Evolutionary conservation across 2,888 invertebrate species (phyloP).

Genomic region (Dicycla oo): DNA sequence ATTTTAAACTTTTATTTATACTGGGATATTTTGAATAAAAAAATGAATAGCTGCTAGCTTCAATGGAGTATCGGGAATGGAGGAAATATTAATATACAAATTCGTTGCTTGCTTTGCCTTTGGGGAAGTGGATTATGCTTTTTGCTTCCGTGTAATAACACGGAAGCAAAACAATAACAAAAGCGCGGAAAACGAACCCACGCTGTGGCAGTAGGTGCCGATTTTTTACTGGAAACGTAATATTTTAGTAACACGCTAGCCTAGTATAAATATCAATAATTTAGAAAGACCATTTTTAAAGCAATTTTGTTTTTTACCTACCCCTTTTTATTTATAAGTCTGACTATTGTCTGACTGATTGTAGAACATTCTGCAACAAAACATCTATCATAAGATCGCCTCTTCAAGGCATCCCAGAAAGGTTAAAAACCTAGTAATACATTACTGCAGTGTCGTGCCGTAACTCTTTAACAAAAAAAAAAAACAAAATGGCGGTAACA

Average conservation of each 20-base stretch:
- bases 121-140: background rate
- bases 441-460: background rate
- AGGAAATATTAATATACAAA: constrained; percentile 21
- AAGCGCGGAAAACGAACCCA: background rate
- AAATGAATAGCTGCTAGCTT: constrained; percentile 18
- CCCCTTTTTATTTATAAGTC: too few relatives aligned
- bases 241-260: background rate
- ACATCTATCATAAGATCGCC: too few relatives aligned
- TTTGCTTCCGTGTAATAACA: background rate
- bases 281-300: background rate
- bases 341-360: background rate
- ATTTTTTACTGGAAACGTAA: background rate
- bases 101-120: constrained; percentile 13
- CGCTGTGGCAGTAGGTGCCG: too few relatives aligned
- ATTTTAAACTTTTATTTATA: constrained; percentile 26
- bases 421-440: background rate
- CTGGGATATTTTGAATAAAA: constrained; percentile 13
- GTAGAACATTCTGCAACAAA: background rate
- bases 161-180: background rate
- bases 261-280: background rate
- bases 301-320: too few relatives aligned
- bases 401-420: background rate
- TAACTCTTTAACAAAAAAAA: constrained; percentile 14
- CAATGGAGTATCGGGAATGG: background rate
- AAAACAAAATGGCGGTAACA: constrained; percentile 26